phyloP scores from a whole-genome alignment of 2,888 invertebrate species.

The Spodoptera exigua region DNA sequence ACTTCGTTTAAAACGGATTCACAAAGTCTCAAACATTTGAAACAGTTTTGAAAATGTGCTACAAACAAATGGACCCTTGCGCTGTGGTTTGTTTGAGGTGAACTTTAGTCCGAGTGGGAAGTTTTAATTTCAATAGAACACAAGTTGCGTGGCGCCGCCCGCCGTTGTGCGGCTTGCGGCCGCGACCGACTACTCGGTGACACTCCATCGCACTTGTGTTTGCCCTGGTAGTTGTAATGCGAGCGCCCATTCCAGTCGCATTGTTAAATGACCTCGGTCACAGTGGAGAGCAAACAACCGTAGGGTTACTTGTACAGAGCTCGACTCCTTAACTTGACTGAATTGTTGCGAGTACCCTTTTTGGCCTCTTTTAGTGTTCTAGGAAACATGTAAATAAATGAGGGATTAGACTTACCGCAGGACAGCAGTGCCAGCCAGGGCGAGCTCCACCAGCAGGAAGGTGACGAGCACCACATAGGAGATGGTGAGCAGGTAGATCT shows the following conservation, averaged over 20 bases:
- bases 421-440: slow-evolving; percentile 84
- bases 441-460: slow-evolving; percentile 92
- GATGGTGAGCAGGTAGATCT: slow-evolving; percentile 95
- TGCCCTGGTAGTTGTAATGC: not conserved
- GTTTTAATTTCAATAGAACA: slow-evolving; percentile 59
- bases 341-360: too few species aligned
- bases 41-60: slow-evolving; percentile 59
- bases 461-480: slow-evolving; percentile 95
- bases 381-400: not conserved
- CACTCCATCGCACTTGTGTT: not conserved
- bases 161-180: not conserved
- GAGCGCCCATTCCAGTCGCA: too few species aligned
- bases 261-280: slow-evolving; percentile 2
- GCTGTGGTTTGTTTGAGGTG: slow-evolving; percentile 60
- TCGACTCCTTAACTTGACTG: not conserved
- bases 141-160: slow-evolving; percentile 26
- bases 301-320: slow-evolving; percentile 3
- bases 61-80: slow-evolving; percentile 60
- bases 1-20: slow-evolving; percentile 41
- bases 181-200: not conserved
- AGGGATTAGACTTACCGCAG: slow-evolving; percentile 70
- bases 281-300: not conserved
- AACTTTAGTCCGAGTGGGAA: slow-evolving; percentile 33
- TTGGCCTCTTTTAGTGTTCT: not conserved
- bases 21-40: slow-evolving; percentile 48